These are phyloP conservation scores for Pocillopora damicornis DNA, from an alignment of 64 coral and sea anemone species.

Conservation along the genomic window DNA sequence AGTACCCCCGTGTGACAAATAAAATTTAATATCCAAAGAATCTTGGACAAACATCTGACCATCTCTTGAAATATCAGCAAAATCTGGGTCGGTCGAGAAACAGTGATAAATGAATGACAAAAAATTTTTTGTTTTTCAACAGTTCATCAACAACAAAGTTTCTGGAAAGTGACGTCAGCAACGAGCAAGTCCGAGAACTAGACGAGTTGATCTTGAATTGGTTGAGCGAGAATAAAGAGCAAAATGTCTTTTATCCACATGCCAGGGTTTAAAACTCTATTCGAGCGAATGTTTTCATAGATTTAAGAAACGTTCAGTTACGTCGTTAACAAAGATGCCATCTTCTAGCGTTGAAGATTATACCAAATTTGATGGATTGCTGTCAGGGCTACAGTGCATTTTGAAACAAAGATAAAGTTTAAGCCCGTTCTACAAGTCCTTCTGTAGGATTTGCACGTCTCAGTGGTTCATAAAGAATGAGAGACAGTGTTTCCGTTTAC, in stretches of 20 bases:
- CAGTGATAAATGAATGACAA: background rate
- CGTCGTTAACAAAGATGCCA: background rate
- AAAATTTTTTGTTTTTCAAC: background rate
- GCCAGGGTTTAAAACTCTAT: background rate
- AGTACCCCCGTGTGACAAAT: no score
- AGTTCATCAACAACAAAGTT: background rate
- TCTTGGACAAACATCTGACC: no score
- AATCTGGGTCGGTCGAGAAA: no score
- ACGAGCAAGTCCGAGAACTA: constrained; percentile 17
- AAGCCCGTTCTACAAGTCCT: no score
- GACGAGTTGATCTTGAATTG: background rate
- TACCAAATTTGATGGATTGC: no score
- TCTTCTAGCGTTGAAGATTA: background rate
- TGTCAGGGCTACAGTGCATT: no score
- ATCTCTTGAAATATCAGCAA: no score
- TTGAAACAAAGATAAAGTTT: no score
- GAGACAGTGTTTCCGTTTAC: no score
- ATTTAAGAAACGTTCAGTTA: background rate
- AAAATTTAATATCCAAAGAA: no score
- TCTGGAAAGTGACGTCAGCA: background rate
- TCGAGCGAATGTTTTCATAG: background rate
- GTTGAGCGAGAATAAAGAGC: background rate
- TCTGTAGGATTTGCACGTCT: no score
- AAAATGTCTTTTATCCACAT: background rate
- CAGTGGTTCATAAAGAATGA: no score